A percentile compares a stretch with the other conserved stretches of the same genome.
Evolutionary conservation across 2,888 invertebrate genomes (phyloP).

Genomic region (Nemapogon koenigi): DNA sequence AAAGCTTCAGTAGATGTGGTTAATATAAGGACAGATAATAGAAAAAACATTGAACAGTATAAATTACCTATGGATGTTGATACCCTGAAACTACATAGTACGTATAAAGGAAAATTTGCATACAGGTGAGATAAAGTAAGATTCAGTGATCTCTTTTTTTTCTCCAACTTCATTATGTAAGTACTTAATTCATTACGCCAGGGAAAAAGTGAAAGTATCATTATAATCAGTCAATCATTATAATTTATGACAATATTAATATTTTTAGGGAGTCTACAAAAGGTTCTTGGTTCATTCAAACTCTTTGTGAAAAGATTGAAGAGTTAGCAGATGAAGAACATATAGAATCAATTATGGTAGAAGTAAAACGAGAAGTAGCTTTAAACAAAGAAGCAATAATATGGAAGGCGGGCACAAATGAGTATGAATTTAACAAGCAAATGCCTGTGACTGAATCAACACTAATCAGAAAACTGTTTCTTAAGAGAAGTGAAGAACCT

Average conservation of each 20-base stretch:
- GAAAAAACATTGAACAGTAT: not conserved
- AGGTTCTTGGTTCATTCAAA: constrained; percentile 17
- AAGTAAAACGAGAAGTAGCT: constrained; percentile 39
- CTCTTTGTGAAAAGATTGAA: constrained; percentile 13
- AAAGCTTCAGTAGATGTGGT: not conserved
- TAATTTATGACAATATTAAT: no score
- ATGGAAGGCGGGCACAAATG: constrained; percentile 24
- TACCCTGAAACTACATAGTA: constrained; percentile 14
- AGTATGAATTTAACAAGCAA: constrained; percentile 32
- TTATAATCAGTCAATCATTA: no score
- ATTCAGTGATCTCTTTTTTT: not conserved
- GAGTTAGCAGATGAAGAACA: constrained; percentile 22
- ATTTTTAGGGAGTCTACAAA: constrained; percentile 27
- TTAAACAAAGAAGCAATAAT: constrained; percentile 28
- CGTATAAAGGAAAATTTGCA: constrained; percentile 6
- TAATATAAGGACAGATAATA: not conserved
- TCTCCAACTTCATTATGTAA: not conserved
- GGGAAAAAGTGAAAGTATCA: not conserved
- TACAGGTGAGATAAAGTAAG: constrained; percentile 1
- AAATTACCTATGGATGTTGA: constrained; percentile 9
- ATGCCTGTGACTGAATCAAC: constrained; percentile 34
- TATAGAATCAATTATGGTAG: constrained; percentile 37
- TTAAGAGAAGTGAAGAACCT: constrained; percentile 17
- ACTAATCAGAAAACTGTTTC: constrained; percentile 33
- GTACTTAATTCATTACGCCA: not conserved